Percentiles rank a stretch among this genome's conserved stretches.
Conservation (phyloP, 2,888 invertebrate genomes). For the Blera fallax region DNA sequence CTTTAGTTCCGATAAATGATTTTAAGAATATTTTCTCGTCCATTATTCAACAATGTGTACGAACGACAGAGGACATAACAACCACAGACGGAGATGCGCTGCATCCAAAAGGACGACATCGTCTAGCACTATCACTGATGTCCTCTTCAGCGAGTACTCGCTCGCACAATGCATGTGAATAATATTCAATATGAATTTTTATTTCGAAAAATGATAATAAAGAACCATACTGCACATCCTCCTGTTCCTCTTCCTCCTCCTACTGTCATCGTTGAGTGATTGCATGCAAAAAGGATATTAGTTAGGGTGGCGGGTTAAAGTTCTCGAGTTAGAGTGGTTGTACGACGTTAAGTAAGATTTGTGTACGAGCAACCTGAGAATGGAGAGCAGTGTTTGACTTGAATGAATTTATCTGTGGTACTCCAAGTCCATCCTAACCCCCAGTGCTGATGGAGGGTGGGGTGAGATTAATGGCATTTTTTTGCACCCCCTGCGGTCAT, state of each 20-base stretch:
- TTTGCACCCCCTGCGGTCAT: conserved; percentile 40
- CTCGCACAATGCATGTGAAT: conserved; percentile 37
- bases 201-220: conserved; percentile 2
- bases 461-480: conserved; percentile 51
- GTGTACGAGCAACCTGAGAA: conserved; percentile 48
- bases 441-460: not conserved
- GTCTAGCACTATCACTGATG: conserved; percentile 2
- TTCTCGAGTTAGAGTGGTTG: conserved; percentile 1
- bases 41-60: conserved; percentile 19
- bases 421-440: conserved; percentile 13
- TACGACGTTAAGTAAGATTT: conserved; percentile 64
- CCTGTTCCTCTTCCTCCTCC: too few species aligned
- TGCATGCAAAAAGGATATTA: conserved; percentile 49
- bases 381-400: conserved; percentile 29
- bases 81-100: conserved; percentile 1
- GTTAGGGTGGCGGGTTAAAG: not conserved
- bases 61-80: conserved; percentile 2
- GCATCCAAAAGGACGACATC: conserved; percentile 5
- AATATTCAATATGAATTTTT: conserved; percentile 62
- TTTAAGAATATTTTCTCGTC: conserved; percentile 31
- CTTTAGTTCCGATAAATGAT: conserved; percentile 37
- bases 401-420: conserved; percentile 46
- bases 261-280: conserved; percentile 55
- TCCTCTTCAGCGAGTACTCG: not conserved
- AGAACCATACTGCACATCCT: not conserved